Evolutionary conservation across 2,888 invertebrate species (phyloP).

Genomic region (Eubasilissa splendida): DNA sequence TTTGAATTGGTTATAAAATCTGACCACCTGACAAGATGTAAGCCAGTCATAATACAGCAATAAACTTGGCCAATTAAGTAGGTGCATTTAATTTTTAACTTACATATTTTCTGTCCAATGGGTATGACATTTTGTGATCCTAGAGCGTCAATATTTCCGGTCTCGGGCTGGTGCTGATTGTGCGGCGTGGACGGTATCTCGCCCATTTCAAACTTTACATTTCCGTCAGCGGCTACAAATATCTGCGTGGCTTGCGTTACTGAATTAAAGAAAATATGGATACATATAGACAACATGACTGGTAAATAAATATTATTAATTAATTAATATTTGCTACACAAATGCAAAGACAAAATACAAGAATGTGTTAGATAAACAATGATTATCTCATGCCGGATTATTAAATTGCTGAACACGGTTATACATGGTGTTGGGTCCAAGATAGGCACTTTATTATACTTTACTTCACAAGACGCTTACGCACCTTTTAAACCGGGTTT

Average conservation of each 20-base stretch:
- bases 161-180: conserved; percentile 52
- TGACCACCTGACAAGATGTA: background rate
- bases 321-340: background rate
- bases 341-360: too few species aligned
- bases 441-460: too few species aligned
- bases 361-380: too few species aligned
- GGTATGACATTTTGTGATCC: conserved; percentile 71
- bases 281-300: background rate
- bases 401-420: too few species aligned
- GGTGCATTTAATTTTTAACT: conserved; percentile 2
- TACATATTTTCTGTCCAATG: conserved; percentile 61
- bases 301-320: background rate
- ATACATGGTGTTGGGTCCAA: too few species aligned
- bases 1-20: background rate
- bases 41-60: background rate
- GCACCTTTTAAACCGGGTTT: too few species aligned
- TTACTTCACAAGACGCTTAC: too few species aligned
- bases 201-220: conserved; percentile 75
- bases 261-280: conserved; percentile 57
- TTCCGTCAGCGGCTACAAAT: conserved; percentile 78
- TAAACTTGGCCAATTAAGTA: too few species aligned
- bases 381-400: too few species aligned
- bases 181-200: conserved; percentile 62
- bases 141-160: conserved; percentile 51
- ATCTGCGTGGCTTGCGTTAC: conserved; percentile 72